Evolutionary conservation across 1,140 invertebrate species (phyloP).

Genomic region (Hormaphis cornu): DNA sequence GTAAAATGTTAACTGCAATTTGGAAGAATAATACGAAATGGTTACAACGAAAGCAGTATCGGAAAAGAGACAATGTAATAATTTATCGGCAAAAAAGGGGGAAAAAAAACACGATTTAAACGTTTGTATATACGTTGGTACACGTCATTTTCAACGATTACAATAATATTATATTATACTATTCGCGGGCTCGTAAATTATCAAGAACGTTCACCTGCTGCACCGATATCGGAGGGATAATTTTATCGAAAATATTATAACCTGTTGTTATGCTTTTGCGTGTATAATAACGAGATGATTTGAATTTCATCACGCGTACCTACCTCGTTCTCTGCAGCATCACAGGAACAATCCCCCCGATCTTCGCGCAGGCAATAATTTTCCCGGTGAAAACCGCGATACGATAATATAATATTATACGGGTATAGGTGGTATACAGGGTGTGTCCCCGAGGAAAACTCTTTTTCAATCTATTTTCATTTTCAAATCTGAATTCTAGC

Average conservation of each 20-base stretch:
- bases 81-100: neutral
- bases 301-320: constrained; percentile 30
- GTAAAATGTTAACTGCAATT: neutral
- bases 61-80: neutral
- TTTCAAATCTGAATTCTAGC: too few relatives aligned
- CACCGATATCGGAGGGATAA: neutral
- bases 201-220: neutral
- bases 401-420: too few relatives aligned
- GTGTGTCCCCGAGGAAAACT: too few relatives aligned
- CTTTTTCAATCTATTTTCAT: too few relatives aligned
- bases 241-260: neutral
- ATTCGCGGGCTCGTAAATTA: constrained; percentile 4
- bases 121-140: too few relatives aligned
- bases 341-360: neutral
- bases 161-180: too few relatives aligned
- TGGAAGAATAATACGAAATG: neutral
- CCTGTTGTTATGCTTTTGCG: constrained; percentile 1
- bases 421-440: too few relatives aligned
- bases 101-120: constrained; percentile 1
- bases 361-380: neutral
- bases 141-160: neutral
- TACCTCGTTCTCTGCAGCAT: neutral
- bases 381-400: too few relatives aligned
- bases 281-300: constrained; percentile 7
- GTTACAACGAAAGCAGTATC: neutral